phyloP scores from a whole-genome alignment of 53 echinoderm and acorn worm genomes.

The Henricia sp. region DNA sequence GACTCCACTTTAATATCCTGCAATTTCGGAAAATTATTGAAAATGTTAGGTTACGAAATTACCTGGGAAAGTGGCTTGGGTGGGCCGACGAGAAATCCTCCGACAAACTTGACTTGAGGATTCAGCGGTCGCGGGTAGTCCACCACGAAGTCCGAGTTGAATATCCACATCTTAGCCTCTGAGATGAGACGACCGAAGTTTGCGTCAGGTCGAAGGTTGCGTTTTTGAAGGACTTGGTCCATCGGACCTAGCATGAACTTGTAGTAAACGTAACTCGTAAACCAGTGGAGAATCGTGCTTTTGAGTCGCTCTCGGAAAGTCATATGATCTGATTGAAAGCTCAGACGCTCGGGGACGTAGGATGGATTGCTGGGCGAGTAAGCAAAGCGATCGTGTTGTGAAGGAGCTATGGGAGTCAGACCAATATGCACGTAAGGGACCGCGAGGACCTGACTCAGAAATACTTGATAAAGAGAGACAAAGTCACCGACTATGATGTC shows the following conservation, averaged over 20 bases:
- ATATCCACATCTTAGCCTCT: conserved; percentile 25
- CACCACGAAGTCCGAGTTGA: conserved; percentile 14
- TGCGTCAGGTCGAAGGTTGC: conserved; percentile 15
- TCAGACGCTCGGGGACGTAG: conserved; percentile 44
- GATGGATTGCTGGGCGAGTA: conserved; percentile 32
- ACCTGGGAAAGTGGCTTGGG: conserved; percentile 15
- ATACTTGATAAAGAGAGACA: conserved; percentile 20
- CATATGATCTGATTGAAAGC: conserved; percentile 35
- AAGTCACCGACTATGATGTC: conserved; percentile 30
- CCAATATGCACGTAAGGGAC: conserved; percentile 22
- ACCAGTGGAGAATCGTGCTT: conserved; percentile 25
- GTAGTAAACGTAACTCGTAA: conserved; percentile 16
- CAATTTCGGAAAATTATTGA: not conserved
- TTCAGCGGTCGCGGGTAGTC: conserved; percentile 32
- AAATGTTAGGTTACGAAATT: not conserved
- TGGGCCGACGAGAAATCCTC: not conserved
- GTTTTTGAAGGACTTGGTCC: not conserved
- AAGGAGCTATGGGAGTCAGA: conserved; percentile 11
- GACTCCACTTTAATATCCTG: too few relatives aligned
- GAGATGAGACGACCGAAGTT: conserved; percentile 13
- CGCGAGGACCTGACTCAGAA: conserved; percentile 1
- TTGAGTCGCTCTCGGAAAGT: conserved; percentile 28
- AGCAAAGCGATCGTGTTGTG: conserved; percentile 25
- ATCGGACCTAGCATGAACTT: conserved; percentile 4
- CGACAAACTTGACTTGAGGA: conserved; percentile 46